Conservation (phyloP, 2,797 vertebrate genomes). For the Neosilurus hyrtlii region DNA sequence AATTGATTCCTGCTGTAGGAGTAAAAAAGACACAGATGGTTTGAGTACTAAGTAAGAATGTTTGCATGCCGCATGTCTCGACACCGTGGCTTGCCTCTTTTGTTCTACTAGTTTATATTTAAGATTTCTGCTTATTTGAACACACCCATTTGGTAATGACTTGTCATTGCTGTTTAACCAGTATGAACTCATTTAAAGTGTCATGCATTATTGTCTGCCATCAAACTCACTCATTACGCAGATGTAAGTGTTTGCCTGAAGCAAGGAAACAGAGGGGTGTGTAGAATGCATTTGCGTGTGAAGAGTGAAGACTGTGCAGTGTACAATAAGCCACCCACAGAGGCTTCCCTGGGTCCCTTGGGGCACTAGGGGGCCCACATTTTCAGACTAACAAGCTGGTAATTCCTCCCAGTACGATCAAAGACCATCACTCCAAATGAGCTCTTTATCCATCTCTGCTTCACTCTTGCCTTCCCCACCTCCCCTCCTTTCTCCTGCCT, state of each 20-base stretch:
- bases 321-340: slow-evolving; percentile 48
- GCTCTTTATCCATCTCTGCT: slow-evolving; percentile 43
- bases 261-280: slow-evolving; percentile 25
- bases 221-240: slow-evolving; percentile 14
- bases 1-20: not conserved
- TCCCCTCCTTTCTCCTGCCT: slow-evolving; percentile 36
- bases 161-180: slow-evolving; percentile 20
- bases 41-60: not conserved
- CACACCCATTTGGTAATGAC: slow-evolving; percentile 29
- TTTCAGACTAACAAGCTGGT: slow-evolving; percentile 63
- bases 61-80: not conserved
- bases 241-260: slow-evolving; percentile 19
- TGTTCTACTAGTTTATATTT: slow-evolving; percentile 7
- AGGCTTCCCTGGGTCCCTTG: slow-evolving; percentile 58
- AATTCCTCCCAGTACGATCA: slow-evolving; percentile 71
- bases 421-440: slow-evolving; percentile 59
- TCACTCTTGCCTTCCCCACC: slow-evolving; percentile 42
- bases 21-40: not conserved
- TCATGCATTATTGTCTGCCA: slow-evolving; percentile 23
- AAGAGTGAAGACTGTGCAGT: slow-evolving; percentile 50
- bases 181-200: slow-evolving; percentile 22
- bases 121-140: slow-evolving; percentile 18
- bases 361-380: slow-evolving; percentile 53
- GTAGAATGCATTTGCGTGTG: slow-evolving; percentile 17
- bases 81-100: not conserved